A percentile compares a stretch with the other conserved stretches of the same genome.
These are phyloP conservation scores for Poliocrania exsul DNA, from an alignment of 2,797 vertebrate species.

Conservation along the genomic window DNA sequence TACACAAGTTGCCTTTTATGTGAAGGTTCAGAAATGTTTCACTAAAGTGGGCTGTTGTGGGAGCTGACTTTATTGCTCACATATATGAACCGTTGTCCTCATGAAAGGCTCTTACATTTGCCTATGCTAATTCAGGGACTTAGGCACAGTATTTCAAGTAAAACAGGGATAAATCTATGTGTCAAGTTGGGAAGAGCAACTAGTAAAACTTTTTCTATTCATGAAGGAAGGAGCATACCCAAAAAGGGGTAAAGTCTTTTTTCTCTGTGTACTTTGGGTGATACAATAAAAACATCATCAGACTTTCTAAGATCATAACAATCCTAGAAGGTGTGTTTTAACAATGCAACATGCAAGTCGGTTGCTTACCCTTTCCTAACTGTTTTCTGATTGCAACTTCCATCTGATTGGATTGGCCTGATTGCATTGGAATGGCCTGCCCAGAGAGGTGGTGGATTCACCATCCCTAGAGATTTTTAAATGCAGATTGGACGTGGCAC, in stretches of 20 bases:
- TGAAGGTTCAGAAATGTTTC: not conserved
- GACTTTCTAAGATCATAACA: not conserved
- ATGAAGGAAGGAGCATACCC: not conserved
- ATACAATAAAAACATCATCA: not conserved
- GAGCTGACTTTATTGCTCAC: not conserved
- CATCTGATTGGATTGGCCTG: rapidly evolving
- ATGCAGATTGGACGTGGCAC: too few species aligned
- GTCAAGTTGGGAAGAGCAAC: not conserved
- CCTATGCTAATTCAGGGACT: not conserved
- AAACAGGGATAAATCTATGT: not conserved
- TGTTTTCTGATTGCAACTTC: not conserved
- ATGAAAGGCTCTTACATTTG: not conserved
- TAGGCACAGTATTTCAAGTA: not conserved
- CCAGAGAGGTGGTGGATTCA: too few species aligned
- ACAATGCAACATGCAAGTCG: not conserved
- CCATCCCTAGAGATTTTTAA: too few species aligned
- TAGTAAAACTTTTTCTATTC: not conserved
- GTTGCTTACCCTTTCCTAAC: not conserved
- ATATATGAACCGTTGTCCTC: not conserved
- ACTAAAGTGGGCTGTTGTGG: not conserved
- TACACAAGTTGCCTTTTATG: not conserved
- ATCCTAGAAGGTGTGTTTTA: not conserved
- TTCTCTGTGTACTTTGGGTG: not conserved
- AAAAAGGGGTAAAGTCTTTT: not conserved
- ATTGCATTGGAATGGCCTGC: too few species aligned